A percentile compares a stretch with the other conserved stretches of the same genome.
Conservation (phyloP, 2,888 invertebrate species). For the Netelia fuscicornis region DNA sequence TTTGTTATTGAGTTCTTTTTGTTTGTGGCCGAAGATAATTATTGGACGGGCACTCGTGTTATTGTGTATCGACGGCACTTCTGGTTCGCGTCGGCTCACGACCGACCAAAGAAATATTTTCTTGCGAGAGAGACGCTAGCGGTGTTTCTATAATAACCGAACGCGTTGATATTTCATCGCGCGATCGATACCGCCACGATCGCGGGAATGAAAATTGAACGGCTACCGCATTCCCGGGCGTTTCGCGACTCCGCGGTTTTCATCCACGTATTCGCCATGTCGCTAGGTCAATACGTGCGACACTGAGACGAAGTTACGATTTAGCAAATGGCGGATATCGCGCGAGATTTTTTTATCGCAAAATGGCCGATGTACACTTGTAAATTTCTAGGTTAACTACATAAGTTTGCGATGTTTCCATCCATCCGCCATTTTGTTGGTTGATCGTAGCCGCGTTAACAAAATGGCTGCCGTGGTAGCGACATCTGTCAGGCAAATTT, state of each 20-base stretch:
- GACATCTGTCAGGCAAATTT: too few relatives aligned
- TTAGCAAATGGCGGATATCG: too few relatives aligned
- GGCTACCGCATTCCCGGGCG: constrained; percentile 18
- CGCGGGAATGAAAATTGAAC: constrained; percentile 18
- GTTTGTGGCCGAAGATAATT: constrained; percentile 35
- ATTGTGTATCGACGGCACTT: constrained; percentile 8
- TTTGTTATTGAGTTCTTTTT: background rate
- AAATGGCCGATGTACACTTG: too few relatives aligned
- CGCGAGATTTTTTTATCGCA: too few relatives aligned
- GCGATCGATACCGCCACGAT: constrained; percentile 27
- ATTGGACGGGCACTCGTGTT: constrained; percentile 18
- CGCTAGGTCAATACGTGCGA: too few relatives aligned
- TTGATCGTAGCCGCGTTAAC: too few relatives aligned
- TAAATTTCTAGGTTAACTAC: too few relatives aligned
- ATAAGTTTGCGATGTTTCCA: too few relatives aligned
- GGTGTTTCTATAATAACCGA: constrained; percentile 26
- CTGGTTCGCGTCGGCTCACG: constrained; percentile 8
- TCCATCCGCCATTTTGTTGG: too few relatives aligned
- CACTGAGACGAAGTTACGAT: too few relatives aligned
- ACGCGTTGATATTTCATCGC: constrained; percentile 25
- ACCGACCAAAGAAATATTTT: constrained; percentile 28
- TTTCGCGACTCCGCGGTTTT: background rate
- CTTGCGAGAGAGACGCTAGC: constrained; percentile 9
- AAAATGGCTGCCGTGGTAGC: too few relatives aligned
- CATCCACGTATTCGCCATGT: too few relatives aligned